Evolutionary conservation across 2,113 vertebrate species (phyloP).

Genomic region (Parotia lawesii): DNA sequence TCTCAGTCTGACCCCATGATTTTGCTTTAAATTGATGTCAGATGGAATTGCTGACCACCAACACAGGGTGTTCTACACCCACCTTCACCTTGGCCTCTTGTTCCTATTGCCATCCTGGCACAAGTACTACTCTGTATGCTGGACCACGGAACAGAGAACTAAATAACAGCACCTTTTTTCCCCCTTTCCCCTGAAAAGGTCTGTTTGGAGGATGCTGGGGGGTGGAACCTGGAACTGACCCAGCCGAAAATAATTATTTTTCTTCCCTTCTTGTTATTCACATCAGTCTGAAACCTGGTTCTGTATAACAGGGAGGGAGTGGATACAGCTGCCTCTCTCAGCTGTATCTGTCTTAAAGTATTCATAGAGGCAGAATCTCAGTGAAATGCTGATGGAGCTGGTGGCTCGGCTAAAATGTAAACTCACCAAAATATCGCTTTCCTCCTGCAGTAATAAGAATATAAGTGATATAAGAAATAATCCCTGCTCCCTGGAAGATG

Average conservation of each 20-base stretch:
- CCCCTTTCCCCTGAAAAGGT: neutral
- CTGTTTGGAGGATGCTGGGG: neutral
- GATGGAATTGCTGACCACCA: neutral
- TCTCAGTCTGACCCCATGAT: neutral
- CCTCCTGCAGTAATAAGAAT: neutral
- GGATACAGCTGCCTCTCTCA: neutral
- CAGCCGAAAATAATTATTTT: neutral
- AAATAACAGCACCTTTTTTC: neutral
- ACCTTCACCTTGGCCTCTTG: neutral
- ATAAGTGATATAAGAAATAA: neutral
- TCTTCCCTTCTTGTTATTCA: neutral
- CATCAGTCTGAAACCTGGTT: neutral
- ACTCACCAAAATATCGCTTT: neutral
- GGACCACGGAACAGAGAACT: neutral
- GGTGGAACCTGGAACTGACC: neutral
- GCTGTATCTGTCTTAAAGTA: neutral
- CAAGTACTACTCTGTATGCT: neutral
- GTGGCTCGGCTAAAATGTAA: neutral
- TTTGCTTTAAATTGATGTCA: neutral
- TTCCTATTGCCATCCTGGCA: neutral
- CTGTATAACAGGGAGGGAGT: neutral
- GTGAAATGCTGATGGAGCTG: neutral
- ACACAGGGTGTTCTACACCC: neutral
- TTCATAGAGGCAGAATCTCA: neutral
- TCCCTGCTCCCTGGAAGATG: neutral